These are phyloP conservation scores for Scortum barcoo DNA, from an alignment of 2,113 vertebrate genomes.

Conservation along the genomic window DNA sequence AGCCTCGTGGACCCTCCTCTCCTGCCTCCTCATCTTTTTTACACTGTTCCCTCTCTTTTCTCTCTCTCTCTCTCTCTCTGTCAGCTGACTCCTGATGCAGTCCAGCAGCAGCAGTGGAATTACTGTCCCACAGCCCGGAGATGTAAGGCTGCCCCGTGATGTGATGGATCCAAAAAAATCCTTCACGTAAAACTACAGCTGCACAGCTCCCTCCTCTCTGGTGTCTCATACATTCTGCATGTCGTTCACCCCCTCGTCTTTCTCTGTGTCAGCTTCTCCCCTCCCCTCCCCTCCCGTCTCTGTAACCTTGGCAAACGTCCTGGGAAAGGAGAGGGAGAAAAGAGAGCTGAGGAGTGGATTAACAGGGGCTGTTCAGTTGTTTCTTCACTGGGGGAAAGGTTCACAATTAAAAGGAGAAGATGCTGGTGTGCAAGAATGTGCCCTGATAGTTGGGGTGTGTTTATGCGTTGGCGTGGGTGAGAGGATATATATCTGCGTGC, in stretches of 20 bases:
- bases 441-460: neutral
- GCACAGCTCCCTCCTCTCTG: slow-evolving; percentile 47
- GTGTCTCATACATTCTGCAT: slow-evolving; percentile 69
- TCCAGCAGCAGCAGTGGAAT: slow-evolving; percentile 29
- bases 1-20: slow-evolving; percentile 29
- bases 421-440: slow-evolving; percentile 19
- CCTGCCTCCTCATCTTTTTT: slow-evolving; percentile 28
- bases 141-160: slow-evolving; percentile 10
- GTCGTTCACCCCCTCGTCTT: slow-evolving; percentile 2
- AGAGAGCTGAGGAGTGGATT: slow-evolving; percentile 21
- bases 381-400: slow-evolving; percentile 25
- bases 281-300: slow-evolving; percentile 5
- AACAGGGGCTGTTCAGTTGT: slow-evolving; percentile 33
- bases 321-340: slow-evolving; percentile 54
- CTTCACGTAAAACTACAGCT: slow-evolving; percentile 25
- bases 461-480: neutral
- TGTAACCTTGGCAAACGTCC: slow-evolving; percentile 67
- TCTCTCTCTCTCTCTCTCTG: neutral
- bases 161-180: slow-evolving; percentile 14
- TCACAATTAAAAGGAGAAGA: slow-evolving; percentile 2
- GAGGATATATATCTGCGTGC: neutral
- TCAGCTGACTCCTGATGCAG: slow-evolving; percentile 55
- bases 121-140: slow-evolving; percentile 2
- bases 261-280: slow-evolving; percentile 36
- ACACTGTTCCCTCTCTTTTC: neutral